Conservation (phyloP, 2,797 vertebrate species). For the Sebastes steindachneri region DNA sequence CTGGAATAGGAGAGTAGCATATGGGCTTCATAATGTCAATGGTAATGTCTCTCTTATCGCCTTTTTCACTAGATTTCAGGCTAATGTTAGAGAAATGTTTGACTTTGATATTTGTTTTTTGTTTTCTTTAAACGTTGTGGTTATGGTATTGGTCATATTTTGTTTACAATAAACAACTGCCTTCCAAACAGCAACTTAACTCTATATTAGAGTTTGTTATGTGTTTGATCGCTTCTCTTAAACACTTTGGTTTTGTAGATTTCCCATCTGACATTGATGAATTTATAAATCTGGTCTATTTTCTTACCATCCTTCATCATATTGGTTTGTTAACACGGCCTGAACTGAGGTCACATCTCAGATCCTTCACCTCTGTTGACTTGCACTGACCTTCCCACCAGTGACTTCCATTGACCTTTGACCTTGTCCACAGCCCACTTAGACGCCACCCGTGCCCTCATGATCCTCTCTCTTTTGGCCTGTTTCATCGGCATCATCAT, state of each 20-base stretch:
- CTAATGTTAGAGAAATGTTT: not conserved
- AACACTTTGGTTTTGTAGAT: no score
- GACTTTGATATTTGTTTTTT: no score
- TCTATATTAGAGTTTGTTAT: not conserved
- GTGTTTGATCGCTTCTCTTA: not conserved
- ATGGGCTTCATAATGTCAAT: not conserved
- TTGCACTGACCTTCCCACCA: constrained; percentile 7
- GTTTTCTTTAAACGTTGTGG: not conserved
- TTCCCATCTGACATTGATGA: not conserved
- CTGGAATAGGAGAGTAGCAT: not conserved
- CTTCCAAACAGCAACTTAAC: not conserved
- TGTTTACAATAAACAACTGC: not conserved
- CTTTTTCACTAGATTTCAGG: not conserved
- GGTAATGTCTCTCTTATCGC: no score
- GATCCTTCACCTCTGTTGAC: constrained; percentile 7
- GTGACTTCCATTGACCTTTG: constrained; percentile 59
- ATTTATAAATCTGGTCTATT: not conserved
- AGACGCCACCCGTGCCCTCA: constrained; percentile 81
- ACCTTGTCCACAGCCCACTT: constrained; percentile 75
- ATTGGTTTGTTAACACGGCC: not conserved
- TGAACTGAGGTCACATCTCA: not conserved
- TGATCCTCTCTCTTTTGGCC: constrained; percentile 82
- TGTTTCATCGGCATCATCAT: constrained; percentile 82
- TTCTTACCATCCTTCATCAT: not conserved
- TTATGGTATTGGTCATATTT: not conserved